Percentiles rank a stretch among this genome's conserved stretches.
phyloP scores from a whole-genome alignment of 2,888 invertebrate genomes.

The Sinhomidia bicolor region DNA sequence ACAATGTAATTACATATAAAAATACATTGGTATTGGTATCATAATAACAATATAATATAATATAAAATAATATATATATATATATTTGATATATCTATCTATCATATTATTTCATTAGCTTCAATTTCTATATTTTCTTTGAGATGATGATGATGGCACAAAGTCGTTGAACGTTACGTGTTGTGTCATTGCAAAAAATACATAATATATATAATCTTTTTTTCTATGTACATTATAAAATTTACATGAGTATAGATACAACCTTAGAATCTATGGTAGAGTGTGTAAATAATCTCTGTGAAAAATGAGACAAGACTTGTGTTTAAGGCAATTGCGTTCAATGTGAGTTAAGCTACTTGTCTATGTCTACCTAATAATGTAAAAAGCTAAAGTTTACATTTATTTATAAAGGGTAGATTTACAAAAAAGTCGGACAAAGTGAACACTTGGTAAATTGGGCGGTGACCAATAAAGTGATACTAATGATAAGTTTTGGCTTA shows the following conservation, averaged over 20 bases:
- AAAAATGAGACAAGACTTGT: conserved; percentile 53
- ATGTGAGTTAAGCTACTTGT: conserved; percentile 35
- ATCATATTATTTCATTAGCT: conserved; percentile 64
- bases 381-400: conserved; percentile 33
- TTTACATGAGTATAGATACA: conserved; percentile 42
- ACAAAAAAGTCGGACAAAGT: conserved; percentile 32
- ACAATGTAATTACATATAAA: conserved; percentile 66
- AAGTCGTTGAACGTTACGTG: conserved; percentile 48
- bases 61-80: too few species aligned
- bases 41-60: conserved; percentile 11
- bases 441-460: conserved; percentile 67
- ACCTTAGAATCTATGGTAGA: background rate
- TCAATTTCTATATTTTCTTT: conserved; percentile 48
- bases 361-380: background rate
- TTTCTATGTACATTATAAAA: conserved; percentile 39
- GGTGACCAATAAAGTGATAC: conserved; percentile 64
- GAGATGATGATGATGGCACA: conserved; percentile 65
- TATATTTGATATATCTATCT: conserved; percentile 26
- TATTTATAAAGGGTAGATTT: conserved; percentile 48
- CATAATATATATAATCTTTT: conserved; percentile 38
- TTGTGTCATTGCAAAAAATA: conserved; percentile 33
- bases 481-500: conserved; percentile 48
- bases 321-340: conserved; percentile 39
- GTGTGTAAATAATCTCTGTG: conserved; percentile 52
- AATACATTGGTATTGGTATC: conserved; percentile 49